Percentiles rank a stretch among this genome's conserved stretches.
Evolutionary conservation across 2,888 invertebrate genomes (phyloP).

Genomic region (Ectemnius cavifrons): DNA sequence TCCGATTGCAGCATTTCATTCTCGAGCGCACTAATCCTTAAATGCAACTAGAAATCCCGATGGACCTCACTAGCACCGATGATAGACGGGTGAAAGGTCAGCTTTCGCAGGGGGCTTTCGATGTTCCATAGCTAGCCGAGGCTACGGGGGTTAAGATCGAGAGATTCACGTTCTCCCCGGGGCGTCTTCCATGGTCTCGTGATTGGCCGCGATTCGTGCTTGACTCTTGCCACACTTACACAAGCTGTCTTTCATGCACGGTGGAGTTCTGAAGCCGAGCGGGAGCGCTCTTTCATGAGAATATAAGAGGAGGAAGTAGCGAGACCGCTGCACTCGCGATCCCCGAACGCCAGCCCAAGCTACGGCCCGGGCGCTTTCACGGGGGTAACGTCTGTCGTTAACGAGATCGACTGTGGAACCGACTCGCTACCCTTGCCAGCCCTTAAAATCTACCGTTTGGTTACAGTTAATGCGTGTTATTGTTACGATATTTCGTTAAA

Average conservation of each 20-base stretch:
- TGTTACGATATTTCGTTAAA: slow-evolving; percentile 33
- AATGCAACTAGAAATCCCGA: too few species aligned
- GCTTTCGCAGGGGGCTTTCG: too few species aligned
- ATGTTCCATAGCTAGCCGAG: too few species aligned
- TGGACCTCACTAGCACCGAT: too few species aligned
- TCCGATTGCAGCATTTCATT: too few species aligned
- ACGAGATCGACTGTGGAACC: slow-evolving; percentile 28
- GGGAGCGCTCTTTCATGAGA: slow-evolving; percentile 29
- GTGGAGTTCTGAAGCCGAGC: slow-evolving; percentile 22
- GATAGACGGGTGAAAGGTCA: too few species aligned
- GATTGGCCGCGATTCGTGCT: slow-evolving; percentile 21
- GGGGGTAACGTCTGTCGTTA: slow-evolving; percentile 13
- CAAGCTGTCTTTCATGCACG: slow-evolving; percentile 33
- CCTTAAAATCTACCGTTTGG: slow-evolving; percentile 26
- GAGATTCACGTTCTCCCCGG: too few species aligned
- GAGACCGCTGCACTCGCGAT: slow-evolving; percentile 26
- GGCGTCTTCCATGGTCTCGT: slow-evolving; percentile 3
- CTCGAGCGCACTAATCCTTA: too few species aligned
- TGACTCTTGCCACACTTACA: slow-evolving; percentile 23
- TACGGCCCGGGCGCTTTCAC: slow-evolving; percentile 12
- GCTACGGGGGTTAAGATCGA: too few species aligned
- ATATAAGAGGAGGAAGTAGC: slow-evolving; percentile 18
- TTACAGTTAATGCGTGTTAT: slow-evolving; percentile 46
- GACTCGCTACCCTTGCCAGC: slow-evolving; percentile 26
- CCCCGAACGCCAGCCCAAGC: not conserved